These are phyloP conservation scores for Laspeyria flexula DNA, from an alignment of 2,888 invertebrate species.

Conservation along the genomic window DNA sequence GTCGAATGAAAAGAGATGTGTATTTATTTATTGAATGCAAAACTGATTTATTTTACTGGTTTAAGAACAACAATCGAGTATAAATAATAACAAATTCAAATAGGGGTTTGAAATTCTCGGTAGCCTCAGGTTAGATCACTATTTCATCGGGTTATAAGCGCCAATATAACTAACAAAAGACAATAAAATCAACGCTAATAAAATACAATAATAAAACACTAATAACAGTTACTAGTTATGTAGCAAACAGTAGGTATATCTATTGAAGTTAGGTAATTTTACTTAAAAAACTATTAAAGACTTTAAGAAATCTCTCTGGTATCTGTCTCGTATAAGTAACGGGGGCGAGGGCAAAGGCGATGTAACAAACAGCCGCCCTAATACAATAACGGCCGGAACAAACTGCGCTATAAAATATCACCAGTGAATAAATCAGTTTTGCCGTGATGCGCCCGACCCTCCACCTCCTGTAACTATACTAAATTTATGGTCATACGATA, in stretches of 20 bases:
- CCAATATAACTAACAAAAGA: too few species aligned
- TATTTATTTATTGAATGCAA: constrained; percentile 23
- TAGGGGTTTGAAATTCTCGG: too few species aligned
- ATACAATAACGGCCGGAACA: constrained; percentile 89
- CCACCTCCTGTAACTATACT: constrained; percentile 67
- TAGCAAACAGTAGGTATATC: too few species aligned
- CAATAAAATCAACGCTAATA: too few species aligned
- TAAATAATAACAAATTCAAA: too few species aligned
- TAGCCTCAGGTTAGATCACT: too few species aligned
- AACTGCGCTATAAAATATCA: constrained; percentile 89
- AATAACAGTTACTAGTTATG: too few species aligned
- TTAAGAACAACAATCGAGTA: not conserved
- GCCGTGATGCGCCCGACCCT: constrained; percentile 73
- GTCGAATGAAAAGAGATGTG: constrained; percentile 28
- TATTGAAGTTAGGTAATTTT: not conserved
- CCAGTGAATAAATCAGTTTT: constrained; percentile 88
- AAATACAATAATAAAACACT: too few species aligned
- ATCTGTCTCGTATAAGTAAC: constrained; percentile 23
- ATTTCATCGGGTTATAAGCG: too few species aligned
- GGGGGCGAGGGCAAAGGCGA: constrained; percentile 52
- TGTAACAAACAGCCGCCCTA: constrained; percentile 86
- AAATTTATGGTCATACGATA: constrained; percentile 79
- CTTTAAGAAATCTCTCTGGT: constrained; percentile 27
- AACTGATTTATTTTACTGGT: not conserved
- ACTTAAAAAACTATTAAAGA: constrained; percentile 38